Conservation (phyloP, 2,113 vertebrate species). For the Zootoca vivipara region DNA sequence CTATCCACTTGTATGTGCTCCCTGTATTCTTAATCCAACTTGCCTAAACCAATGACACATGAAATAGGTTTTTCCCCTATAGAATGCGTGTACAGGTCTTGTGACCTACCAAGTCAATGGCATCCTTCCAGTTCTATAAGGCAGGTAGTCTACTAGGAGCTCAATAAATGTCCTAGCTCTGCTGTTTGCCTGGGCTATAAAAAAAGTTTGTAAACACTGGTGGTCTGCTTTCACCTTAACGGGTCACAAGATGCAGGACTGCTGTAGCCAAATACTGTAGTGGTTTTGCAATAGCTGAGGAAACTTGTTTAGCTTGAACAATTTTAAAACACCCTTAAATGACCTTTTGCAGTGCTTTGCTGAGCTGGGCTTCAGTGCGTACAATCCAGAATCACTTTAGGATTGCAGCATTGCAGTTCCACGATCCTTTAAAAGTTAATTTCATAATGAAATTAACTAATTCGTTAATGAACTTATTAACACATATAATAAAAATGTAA, state of each 20-base stretch:
- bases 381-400: not conserved
- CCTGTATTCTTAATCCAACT: not conserved
- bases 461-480: not conserved
- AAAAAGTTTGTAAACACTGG: not conserved
- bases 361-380: not conserved
- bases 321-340: not conserved
- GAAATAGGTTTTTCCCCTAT: not conserved
- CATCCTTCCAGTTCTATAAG: not conserved
- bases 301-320: not conserved
- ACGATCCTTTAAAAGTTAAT: not conserved
- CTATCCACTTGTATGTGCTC: slow-evolving; percentile 22
- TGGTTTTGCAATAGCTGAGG: not conserved
- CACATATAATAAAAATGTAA: not conserved
- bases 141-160: too few species aligned
- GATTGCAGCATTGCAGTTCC: not conserved
- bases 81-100: not conserved
- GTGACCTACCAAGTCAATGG: not conserved
- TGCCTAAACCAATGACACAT: not conserved
- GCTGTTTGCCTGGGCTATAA: not conserved
- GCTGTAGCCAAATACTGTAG: not conserved
- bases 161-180: not conserved
- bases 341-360: not conserved
- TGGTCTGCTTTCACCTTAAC: not conserved
- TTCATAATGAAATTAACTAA: not conserved
- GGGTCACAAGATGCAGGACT: not conserved